Percentiles rank a stretch among this genome's conserved stretches.
Evolutionary conservation across 1,140 invertebrate genomes (phyloP).

Genomic region (Atopsyche davidsoni): DNA sequence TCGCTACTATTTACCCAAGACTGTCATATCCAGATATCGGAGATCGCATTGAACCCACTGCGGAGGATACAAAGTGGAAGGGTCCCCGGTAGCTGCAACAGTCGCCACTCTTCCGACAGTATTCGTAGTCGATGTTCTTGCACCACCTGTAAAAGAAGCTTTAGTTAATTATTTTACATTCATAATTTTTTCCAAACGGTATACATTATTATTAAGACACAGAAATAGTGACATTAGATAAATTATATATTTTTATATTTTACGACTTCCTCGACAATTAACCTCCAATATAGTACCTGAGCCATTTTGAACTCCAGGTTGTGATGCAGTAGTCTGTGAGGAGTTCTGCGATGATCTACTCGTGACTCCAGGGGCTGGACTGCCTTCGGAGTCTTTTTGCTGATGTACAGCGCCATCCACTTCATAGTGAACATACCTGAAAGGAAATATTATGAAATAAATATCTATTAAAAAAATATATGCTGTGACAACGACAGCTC

Average conservation of each 20-base stretch:
- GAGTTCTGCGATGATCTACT: slow-evolving; percentile 24
- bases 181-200: too few relatives aligned
- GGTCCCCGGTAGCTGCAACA: slow-evolving; percentile 41
- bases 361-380: slow-evolving; percentile 13
- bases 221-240: too few relatives aligned
- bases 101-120: slow-evolving; percentile 18
- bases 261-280: too few relatives aligned
- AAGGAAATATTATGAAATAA: slow-evolving; percentile 17
- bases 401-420: slow-evolving; percentile 58
- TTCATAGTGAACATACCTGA: slow-evolving; percentile 89
- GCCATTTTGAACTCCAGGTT: slow-evolving; percentile 20
- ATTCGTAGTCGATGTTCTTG: slow-evolving; percentile 24
- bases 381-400: slow-evolving; percentile 24
- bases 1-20: slow-evolving; percentile 76
- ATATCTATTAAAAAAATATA: too few relatives aligned
- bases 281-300: slow-evolving; percentile 20
- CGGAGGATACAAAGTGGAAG: slow-evolving; percentile 72
- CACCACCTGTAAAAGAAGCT: slow-evolving; percentile 15
- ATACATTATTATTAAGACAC: too few relatives aligned
- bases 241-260: too few relatives aligned
- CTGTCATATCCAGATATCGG: slow-evolving; percentile 90
- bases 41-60: slow-evolving; percentile 98
- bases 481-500: too few relatives aligned
- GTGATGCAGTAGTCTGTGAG: slow-evolving; percentile 17
- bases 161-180: too few relatives aligned